Evolutionary conservation across 2,888 invertebrate species (phyloP).

Genomic region (Tenodera sinensis): DNA sequence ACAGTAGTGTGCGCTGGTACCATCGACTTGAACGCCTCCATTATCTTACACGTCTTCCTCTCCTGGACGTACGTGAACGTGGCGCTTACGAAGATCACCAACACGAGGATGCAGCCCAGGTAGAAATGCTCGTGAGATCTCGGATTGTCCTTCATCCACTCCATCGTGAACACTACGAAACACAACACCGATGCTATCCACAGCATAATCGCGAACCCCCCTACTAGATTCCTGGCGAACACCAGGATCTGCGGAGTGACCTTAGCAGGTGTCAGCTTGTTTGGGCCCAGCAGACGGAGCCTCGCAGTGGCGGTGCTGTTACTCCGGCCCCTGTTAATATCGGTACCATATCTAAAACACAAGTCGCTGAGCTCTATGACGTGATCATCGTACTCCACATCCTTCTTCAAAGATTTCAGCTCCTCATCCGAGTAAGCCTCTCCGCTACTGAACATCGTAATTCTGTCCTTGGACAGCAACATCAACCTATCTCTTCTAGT

Average conservation of each 20-base stretch:
- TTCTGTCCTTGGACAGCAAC: no score
- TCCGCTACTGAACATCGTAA: background rate
- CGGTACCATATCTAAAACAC: conserved; percentile 44
- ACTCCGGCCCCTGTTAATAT: conserved; percentile 52
- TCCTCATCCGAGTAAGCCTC: background rate
- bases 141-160: conserved; percentile 29
- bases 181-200: conserved; percentile 65
- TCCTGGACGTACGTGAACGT: conserved; percentile 53
- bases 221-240: conserved; percentile 63
- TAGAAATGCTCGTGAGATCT: conserved; percentile 44
- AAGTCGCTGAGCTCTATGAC: background rate
- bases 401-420: background rate
- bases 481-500: no score
- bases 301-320: conserved; percentile 52
- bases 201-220: conserved; percentile 66
- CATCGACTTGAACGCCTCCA: conserved; percentile 37
- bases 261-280: conserved; percentile 56
- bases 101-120: conserved; percentile 60
- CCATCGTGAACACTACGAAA: conserved; percentile 54
- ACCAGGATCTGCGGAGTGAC: conserved; percentile 61
- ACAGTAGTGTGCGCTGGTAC: conserved; percentile 24
- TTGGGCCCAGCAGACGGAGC: conserved; percentile 56
- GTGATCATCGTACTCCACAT: conserved; percentile 4
- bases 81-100: conserved; percentile 60
- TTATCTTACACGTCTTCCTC: conserved; percentile 34